Base-by-base conservation (phyloP, 92 coral and sea anemone species). In the Bergia sp. region DNA sequence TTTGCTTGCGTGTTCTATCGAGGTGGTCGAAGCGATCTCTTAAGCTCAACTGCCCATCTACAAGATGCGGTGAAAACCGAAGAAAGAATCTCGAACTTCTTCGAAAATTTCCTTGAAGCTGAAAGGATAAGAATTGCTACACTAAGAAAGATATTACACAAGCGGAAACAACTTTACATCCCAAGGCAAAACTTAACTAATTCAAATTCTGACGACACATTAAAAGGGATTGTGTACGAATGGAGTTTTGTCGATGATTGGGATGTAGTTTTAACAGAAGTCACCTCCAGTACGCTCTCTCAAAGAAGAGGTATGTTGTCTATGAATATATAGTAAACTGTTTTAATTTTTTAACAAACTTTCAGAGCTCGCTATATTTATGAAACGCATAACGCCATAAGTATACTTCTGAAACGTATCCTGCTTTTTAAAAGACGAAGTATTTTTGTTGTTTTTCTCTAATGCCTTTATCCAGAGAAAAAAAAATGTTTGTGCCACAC, bases 31-130 rank as follows among this genome's bases (percentile, higher is more conserved):
- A 20, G 79, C 37, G 87, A 84, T 12, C 0, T 71, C 6, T 36
- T 84, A 9, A 84, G 67, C 66, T 84, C 87, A 44, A 84, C 79
- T 29, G 79, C 78, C 79, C 87, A 84, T 40, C 21, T 84, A 38
- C 45, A 71, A 69, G 67, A 71, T n/a, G 64, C 72, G 4, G 79
- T 36, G 18, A 37, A 69, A 13, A 84, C 78, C 21, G 87, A 84
- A 71, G 65, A 69, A 4, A 9, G 5, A 15, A 64, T 84, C 2
- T 72, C 67, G 39, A 72, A 47, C 16, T 84, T 44, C n/a, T 39
- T 84, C 23, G 78, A 84, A 21, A 37, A 7, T 1, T 84, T 43
- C 87, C 37, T 84, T 38, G 42, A 71, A 13, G 74, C 87, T 44
- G 87, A 84, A 84, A 84, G 65, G 23, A 55, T n/a, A 18, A 44